Conservation (phyloP, 2,113 vertebrate species). For the Dasyprocta punctata region DNA sequence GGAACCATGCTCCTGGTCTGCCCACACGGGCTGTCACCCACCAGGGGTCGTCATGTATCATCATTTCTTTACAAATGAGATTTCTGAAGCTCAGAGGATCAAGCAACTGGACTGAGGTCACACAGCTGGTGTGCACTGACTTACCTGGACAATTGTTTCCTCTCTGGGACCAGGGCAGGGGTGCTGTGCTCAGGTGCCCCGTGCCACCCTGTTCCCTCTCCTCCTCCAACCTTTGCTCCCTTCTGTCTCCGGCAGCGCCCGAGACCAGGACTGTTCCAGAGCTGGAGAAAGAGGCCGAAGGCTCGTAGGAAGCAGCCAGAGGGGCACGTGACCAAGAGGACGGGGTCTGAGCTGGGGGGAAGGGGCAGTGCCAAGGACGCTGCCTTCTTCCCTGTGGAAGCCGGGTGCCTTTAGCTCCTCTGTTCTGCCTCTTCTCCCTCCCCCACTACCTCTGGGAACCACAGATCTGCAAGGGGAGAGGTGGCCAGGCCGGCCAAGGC, state of each 20-base stretch:
- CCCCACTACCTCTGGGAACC: constrained; percentile 79
- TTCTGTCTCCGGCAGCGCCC: constrained; percentile 54
- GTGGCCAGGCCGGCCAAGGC: constrained; percentile 34
- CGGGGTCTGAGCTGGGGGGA: constrained; percentile 52
- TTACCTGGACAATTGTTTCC: not conserved
- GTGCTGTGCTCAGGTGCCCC: not conserved
- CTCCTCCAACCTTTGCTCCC: not conserved
- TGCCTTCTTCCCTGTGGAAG: not conserved
- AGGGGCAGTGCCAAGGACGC: constrained; percentile 23
- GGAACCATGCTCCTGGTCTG: not conserved
- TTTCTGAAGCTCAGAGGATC: constrained; percentile 15
- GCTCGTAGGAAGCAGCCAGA: constrained; percentile 56
- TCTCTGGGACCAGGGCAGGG: not conserved
- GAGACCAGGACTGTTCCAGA: constrained; percentile 68
- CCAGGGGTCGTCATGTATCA: not conserved
- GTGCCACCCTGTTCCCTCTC: too few species aligned
- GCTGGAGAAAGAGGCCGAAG: constrained; percentile 59
- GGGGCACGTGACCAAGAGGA: constrained; percentile 68
- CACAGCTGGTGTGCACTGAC: not conserved
- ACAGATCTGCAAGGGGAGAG: constrained; percentile 32
- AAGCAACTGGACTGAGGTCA: not conserved
- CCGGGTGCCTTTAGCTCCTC: constrained; percentile 51
- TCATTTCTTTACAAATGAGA: not conserved
- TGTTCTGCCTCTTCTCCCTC: constrained; percentile 60
- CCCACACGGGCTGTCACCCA: not conserved